Evolutionary conservation across 2,888 invertebrate species (phyloP), one percentile per base, ranked within the genome.

Genomic region (Agrochola circellaris): DNA sequence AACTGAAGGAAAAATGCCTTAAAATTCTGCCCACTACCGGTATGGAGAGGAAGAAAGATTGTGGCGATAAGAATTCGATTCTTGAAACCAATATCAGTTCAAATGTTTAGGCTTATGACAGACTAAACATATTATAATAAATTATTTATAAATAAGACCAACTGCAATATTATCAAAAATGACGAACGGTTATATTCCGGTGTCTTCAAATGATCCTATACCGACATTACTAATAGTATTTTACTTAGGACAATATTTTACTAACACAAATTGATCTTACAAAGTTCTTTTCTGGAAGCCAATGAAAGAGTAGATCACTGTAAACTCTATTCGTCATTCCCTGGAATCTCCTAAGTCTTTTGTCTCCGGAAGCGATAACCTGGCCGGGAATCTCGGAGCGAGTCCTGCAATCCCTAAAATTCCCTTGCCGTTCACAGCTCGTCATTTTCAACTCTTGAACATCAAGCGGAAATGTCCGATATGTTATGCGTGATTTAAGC

Each of bases 331-430:
- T 66, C 61, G 62, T 79, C 83, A 77, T 67, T 79, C 67, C 11
- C 11, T 58, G 23, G 56, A 62, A 82, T 61, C 77, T 62, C 48
- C 23, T 67, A 30, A 77, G 48, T 77, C 48, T 82, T 77, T 62
- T 79, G 48, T 79, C 77, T 62, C 20, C 48, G 38, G 56, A 30
- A 51, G 48, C 30, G 83, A 67, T 77, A 77, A 83, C 77, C 79
- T 38, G 13, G 23, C 11, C n/a, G 51, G 9, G 83, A 62, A 79
- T 79, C 61, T 77, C 66, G 61, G 17, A 61, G 34, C n/a, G 13
- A 58, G 23, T 26, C 51, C 30, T 38, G 58, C 58, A 78, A 78
- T 83, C 60, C 26, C 54, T 78, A 15, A 60, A 54, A 42, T 82
- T 69, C 45, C 77, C 26, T 38, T 20, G 9, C 4, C n/a, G 15